Conservation (phyloP, 2,113 vertebrate species). For the Strix aluco region DNA sequence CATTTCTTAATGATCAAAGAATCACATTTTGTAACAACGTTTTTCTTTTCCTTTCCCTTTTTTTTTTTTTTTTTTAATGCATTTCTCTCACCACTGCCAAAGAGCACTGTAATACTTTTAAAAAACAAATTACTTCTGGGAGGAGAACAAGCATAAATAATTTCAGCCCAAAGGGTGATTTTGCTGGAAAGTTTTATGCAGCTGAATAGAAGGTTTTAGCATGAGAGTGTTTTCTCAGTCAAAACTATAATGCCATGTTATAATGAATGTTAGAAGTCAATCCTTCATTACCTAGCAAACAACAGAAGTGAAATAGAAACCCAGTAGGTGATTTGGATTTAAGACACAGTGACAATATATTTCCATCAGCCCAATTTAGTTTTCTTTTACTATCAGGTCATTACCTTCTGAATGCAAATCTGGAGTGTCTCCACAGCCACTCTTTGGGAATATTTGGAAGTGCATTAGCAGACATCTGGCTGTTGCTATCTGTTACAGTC, state of each 20-base stretch:
- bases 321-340: slow-evolving; percentile 22
- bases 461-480: slow-evolving; percentile 19
- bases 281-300: slow-evolving; percentile 40
- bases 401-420: slow-evolving; percentile 44
- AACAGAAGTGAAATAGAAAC: slow-evolving; percentile 52
- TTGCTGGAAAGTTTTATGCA: background rate
- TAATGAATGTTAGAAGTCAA: slow-evolving; percentile 47
- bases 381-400: slow-evolving; percentile 47
- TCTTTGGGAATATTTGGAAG: slow-evolving; percentile 2
- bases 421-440: background rate
- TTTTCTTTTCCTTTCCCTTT: background rate
- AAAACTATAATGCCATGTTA: background rate
- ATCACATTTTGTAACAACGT: background rate
- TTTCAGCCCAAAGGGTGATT: slow-evolving; percentile 27
- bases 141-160: slow-evolving; percentile 34
- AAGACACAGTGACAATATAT: background rate
- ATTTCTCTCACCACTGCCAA: background rate
- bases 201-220: background rate
- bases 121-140: slow-evolving; percentile 3
- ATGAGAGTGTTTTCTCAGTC: slow-evolving; percentile 46
- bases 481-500: background rate
- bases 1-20: background rate
- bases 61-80: background rate
- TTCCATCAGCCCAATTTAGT: slow-evolving; percentile 48
- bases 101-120: background rate